Percentiles rank a stretch among this genome's conserved stretches.
Conservation (phyloP, 2,113 vertebrate genomes). For the Rhipidura dahli region DNA sequence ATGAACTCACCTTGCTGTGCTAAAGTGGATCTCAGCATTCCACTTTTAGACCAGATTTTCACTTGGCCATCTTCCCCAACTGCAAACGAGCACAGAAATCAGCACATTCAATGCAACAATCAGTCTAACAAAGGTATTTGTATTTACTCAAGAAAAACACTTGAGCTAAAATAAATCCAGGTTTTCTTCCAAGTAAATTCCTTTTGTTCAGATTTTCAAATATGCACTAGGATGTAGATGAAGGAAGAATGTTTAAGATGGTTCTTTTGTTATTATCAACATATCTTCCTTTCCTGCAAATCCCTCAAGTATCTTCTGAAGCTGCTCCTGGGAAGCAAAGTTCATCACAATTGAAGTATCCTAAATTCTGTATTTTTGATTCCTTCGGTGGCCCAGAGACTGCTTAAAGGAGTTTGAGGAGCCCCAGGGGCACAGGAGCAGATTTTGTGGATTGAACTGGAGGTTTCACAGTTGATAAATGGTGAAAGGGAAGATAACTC, state of each 20-base stretch:
- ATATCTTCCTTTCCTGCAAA: neutral
- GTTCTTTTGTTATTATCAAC: neutral
- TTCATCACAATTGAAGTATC: neutral
- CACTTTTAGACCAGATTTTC: conserved; percentile 98
- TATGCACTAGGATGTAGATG: fast-evolving
- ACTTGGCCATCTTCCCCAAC: conserved; percentile 97
- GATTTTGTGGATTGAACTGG: neutral
- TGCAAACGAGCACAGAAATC: conserved; percentile 57
- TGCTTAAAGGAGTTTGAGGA: neutral
- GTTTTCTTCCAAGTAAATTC: neutral
- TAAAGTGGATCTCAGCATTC: conserved; percentile 95
- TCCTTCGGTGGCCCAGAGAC: neutral
- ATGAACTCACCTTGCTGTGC: conserved; percentile 86
- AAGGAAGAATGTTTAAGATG: neutral
- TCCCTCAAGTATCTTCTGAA: neutral
- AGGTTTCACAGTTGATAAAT: neutral
- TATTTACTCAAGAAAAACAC: neutral
- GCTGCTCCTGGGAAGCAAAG: neutral
- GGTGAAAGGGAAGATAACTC: neutral
- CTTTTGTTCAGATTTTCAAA: neutral
- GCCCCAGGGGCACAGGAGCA: neutral
- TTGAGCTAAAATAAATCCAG: neutral
- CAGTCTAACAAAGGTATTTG: neutral
- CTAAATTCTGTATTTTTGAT: neutral
- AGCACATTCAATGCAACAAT: neutral